Evolutionary conservation across 1,140 invertebrate species (phyloP), one percentile per base, ranked within the genome.

Genomic region (Drosophila sulfurigaster): DNA sequence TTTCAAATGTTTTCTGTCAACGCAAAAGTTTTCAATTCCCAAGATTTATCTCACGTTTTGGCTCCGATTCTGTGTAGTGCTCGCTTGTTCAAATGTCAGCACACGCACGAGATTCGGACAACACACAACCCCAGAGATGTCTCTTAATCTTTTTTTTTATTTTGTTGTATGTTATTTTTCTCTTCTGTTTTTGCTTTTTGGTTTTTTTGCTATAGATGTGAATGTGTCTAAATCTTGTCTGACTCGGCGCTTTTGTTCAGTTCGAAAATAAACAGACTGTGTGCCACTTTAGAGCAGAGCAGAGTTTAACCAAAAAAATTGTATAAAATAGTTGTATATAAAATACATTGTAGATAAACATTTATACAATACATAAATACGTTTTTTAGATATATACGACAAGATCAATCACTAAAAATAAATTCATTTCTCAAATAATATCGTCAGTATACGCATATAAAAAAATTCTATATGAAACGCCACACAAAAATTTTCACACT

Each of bases 361-460:
- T 78, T 45, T 63, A 45, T 49, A 51, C 15, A 75, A 45, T 49
- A 51, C 15, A 75, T 30, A 28, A 51, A 59, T 28, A 11, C 15
- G 48, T 58, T 43, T 58, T 58, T 46, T 41, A 30, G 54, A 48
- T 62, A 64, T 56, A 16, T 57, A 60, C 70, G 70, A 64, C 88
- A 91, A 91, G 88, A 91, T 91, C 81, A 88, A 91, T 78, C 88
- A 91, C 88, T 89, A 91, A 91, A 91, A 91, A 91, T 91, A 91
- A 59, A 81, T 79, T 76, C 71, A 69, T 57, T 64, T 74, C 58
- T 74, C 51, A 52, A 63, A 75, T 67, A 72, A 62, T 57, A 72
- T 68, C 38, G 56, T 67, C 64, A 41, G 70, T 54, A 65, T 66
- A 59, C 54, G 38, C 38, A 56, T 48, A 7, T 63, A 49, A 71